phyloP scores from a whole-genome alignment of 2,797 vertebrate species.

The Gorsachius magnificus region DNA sequence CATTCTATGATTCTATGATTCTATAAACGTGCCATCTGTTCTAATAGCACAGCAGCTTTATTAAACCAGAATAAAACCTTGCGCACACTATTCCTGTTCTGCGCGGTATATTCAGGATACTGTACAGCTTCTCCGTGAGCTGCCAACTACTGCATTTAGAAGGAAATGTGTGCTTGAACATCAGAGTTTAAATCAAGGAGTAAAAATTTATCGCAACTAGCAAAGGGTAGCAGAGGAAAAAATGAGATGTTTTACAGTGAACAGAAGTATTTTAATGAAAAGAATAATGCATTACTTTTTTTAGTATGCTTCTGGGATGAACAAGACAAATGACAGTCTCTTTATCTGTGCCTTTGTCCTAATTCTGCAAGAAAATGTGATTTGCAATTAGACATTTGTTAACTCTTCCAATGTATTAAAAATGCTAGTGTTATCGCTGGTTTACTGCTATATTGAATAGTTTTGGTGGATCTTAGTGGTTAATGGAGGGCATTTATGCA shows the following conservation, averaged over 20 bases:
- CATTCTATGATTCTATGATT: too few species aligned
- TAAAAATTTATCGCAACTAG: background rate
- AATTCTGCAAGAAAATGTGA: background rate
- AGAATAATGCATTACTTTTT: background rate
- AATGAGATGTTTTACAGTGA: background rate
- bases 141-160: too few species aligned
- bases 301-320: background rate
- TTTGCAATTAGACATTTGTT: background rate
- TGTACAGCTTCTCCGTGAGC: background rate
- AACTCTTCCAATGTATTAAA: background rate
- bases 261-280: background rate
- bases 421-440: background rate
- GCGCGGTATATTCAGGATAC: rapidly evolving
- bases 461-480: background rate
- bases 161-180: background rate
- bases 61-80: background rate
- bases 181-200: background rate
- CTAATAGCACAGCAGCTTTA: background rate
- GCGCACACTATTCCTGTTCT: background rate
- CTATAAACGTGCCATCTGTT: background rate
- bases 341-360: too few species aligned
- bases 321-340: background rate
- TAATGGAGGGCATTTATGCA: background rate
- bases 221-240: background rate
- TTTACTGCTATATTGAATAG: background rate